Conservation (phyloP, 2,797 vertebrate genomes). For the Hemibagrus guttatus region DNA sequence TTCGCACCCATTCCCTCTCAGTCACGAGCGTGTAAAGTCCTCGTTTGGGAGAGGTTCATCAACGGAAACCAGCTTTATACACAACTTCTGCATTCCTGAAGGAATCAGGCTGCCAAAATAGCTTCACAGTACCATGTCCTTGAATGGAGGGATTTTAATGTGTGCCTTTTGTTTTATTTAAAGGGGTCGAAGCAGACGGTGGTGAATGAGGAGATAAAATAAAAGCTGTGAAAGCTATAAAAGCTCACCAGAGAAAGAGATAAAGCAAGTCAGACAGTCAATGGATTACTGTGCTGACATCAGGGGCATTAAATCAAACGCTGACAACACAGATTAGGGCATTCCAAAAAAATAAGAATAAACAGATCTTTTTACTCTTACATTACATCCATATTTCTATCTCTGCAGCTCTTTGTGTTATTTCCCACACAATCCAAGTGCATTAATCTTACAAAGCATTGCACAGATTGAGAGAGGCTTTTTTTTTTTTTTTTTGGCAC, state of each 20-base stretch:
- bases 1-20: constrained; percentile 58
- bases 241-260: constrained; percentile 32
- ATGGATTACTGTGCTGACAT: constrained; percentile 37
- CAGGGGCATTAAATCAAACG: constrained; percentile 1
- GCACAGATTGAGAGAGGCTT: background rate
- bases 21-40: constrained; percentile 35
- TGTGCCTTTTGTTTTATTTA: constrained; percentile 27
- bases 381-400: background rate
- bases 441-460: background rate
- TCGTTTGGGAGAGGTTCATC: constrained; percentile 59
- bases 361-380: background rate
- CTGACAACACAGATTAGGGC: background rate
- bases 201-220: constrained; percentile 39
- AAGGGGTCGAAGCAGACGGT: constrained; percentile 31
- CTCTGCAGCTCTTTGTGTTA: background rate
- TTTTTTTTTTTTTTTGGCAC: too few species aligned
- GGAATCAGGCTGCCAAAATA: constrained; percentile 57
- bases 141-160: constrained; percentile 58
- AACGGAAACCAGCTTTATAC: constrained; percentile 56
- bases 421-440: background rate
- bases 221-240: constrained; percentile 6
- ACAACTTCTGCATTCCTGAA: constrained; percentile 56
- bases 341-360: background rate
- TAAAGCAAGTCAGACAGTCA: constrained; percentile 34
- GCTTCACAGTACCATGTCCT: constrained; percentile 61